Evolutionary conservation across 2,888 invertebrate species (phyloP).

Genomic region (Rhagophthalmus giganteus): DNA sequence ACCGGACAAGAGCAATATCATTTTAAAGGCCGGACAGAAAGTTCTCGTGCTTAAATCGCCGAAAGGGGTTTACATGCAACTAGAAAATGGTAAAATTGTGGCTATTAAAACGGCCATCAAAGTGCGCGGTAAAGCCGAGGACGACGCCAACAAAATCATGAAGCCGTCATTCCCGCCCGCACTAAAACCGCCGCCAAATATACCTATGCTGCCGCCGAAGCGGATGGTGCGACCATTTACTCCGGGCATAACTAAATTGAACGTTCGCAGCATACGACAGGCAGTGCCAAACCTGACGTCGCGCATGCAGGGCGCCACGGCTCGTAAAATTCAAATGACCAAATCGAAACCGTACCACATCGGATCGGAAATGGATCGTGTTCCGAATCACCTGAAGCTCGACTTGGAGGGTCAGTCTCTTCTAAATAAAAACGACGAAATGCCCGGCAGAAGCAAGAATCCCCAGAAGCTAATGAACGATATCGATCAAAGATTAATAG

Average conservation of each 20-base stretch:
- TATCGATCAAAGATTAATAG: slow-evolving; percentile 10
- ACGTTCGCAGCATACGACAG: slow-evolving; percentile 49
- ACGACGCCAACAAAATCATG: slow-evolving; percentile 43
- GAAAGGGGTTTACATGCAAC: slow-evolving; percentile 94
- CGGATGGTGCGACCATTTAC: slow-evolving; percentile 45
- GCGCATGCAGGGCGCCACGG: slow-evolving; percentile 45
- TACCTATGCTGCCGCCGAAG: slow-evolving; percentile 61
- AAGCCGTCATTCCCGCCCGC: slow-evolving; percentile 44
- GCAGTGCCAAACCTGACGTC: slow-evolving; percentile 51
- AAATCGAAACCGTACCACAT: slow-evolving; percentile 40
- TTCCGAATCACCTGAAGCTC: slow-evolving; percentile 30
- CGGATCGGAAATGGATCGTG: slow-evolving; percentile 40
- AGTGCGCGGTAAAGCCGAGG: slow-evolving; percentile 61
- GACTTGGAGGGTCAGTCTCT: slow-evolving; percentile 34
- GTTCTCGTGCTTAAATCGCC: slow-evolving; percentile 94
- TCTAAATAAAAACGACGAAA: slow-evolving; percentile 38
- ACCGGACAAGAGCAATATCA: slow-evolving; percentile 85
- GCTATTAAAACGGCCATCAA: slow-evolving; percentile 83
- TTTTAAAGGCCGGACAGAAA: slow-evolving; percentile 89
- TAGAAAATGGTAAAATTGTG: slow-evolving; percentile 93
- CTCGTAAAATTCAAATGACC: slow-evolving; percentile 42
- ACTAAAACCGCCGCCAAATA: slow-evolving; percentile 64
- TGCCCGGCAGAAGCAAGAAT: slow-evolving; percentile 4
- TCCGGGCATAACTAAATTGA: slow-evolving; percentile 46
- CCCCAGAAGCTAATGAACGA: slow-evolving; percentile 11